A percentile compares a stretch with the other conserved stretches of the same genome.
Evolutionary conservation across 2,797 vertebrate species (phyloP).

Genomic region (Sebastes diaconus): DNA sequence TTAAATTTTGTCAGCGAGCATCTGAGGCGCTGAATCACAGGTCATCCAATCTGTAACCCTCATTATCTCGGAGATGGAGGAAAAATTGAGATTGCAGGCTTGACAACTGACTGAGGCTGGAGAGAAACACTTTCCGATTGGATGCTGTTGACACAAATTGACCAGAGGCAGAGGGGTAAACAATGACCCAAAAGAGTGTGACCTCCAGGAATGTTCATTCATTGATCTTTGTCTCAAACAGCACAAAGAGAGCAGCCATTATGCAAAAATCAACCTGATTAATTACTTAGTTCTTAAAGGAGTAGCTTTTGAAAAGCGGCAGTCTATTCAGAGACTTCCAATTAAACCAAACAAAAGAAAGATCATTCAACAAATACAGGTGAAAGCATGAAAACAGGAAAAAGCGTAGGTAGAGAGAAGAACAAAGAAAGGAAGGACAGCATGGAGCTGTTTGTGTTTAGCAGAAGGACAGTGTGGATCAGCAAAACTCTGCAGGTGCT

Average conservation of each 20-base stretch:
- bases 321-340: constrained; percentile 5
- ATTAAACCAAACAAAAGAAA: constrained; percentile 27
- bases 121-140: neutral
- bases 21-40: constrained; percentile 25
- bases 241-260: neutral
- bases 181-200: neutral
- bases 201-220: neutral
- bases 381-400: neutral
- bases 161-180: neutral
- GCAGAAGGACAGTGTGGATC: neutral
- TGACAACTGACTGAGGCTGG: constrained; percentile 2
- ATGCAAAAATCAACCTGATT: constrained; percentile 19
- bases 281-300: constrained; percentile 9
- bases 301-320: neutral
- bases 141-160: neutral
- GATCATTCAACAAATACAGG: neutral
- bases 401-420: neutral
- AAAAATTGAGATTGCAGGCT: constrained; percentile 10
- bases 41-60: constrained; percentile 38
- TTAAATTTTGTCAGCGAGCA: constrained; percentile 20
- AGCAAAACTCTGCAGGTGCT: constrained; percentile 25
- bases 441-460: constrained; percentile 1
- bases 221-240: constrained; percentile 1
- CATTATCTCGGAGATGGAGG: constrained; percentile 42
- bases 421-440: neutral